These are phyloP conservation scores for Rallus limicola DNA, from an alignment of 2,113 vertebrate species.

Conservation along the genomic window DNA sequence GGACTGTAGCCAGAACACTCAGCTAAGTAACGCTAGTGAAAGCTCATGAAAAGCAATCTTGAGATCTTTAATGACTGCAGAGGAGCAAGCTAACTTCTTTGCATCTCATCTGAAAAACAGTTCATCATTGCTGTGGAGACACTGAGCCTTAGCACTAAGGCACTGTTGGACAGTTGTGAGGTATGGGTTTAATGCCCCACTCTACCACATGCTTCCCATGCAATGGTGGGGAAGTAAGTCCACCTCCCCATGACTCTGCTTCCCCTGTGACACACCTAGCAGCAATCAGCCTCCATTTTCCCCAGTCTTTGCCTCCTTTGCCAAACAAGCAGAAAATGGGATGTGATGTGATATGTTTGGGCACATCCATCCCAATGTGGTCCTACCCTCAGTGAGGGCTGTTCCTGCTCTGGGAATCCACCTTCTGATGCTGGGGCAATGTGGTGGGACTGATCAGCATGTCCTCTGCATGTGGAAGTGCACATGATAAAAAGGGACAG, in stretches of 20 bases:
- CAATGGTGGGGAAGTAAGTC: neutral
- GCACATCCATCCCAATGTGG: fast-evolving
- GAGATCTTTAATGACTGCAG: conserved; percentile 22
- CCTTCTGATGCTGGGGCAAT: neutral
- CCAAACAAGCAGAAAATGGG: neutral
- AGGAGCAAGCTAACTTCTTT: neutral
- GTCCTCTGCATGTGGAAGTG: fast-evolving
- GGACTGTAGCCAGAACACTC: neutral
- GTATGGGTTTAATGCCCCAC: neutral
- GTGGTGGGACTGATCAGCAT: neutral
- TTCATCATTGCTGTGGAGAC: neutral
- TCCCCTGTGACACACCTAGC: neutral
- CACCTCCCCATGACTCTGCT: neutral
- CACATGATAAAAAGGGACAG: neutral
- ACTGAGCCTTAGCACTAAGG: neutral
- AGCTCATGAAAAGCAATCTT: neutral
- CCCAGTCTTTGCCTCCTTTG: neutral
- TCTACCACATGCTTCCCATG: neutral
- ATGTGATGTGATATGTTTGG: neutral
- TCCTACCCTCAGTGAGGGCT: neutral
- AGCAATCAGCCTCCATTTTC: fast-evolving
- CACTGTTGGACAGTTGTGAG: neutral
- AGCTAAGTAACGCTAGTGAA: neutral
- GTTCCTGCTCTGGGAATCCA: neutral
- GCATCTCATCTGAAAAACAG: neutral